phyloP scores from a whole-genome alignment of 2,888 invertebrate species.

The Aproaerema taeniolella region DNA sequence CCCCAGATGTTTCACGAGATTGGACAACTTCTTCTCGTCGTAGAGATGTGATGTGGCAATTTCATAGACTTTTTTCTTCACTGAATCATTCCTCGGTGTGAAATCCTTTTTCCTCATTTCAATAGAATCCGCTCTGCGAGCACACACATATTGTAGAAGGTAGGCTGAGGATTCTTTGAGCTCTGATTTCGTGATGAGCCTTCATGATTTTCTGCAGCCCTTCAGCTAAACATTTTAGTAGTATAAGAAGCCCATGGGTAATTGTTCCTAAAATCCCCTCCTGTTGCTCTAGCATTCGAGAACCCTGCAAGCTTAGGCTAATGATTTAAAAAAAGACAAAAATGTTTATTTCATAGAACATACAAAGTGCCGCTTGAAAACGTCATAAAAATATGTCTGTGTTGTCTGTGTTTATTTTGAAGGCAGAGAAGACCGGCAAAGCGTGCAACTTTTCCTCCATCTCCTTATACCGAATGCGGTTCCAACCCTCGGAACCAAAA shows the following conservation, averaged over 20 bases:
- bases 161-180: background rate
- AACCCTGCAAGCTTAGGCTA: background rate
- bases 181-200: background rate
- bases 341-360: too few species aligned
- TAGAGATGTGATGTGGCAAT: background rate
- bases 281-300: background rate
- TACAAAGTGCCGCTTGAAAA: too few species aligned
- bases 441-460: constrained; percentile 18
- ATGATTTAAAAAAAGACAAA: too few species aligned
- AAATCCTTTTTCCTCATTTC: background rate
- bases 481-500: constrained; percentile 17
- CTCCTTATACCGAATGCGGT: constrained; percentile 19
- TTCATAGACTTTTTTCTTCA: background rate
- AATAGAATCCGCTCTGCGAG: background rate
- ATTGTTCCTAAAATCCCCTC: background rate
- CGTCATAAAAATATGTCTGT: too few species aligned
- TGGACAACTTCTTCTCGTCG: background rate
- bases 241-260: background rate
- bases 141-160: background rate
- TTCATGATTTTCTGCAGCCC: background rate
- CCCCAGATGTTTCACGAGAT: background rate
- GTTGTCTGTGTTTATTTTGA: too few species aligned
- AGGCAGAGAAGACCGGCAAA: constrained; percentile 17
- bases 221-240: background rate
- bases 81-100: background rate